These are phyloP conservation scores for Coregonus clupeaformis DNA, from an alignment of 2,113 vertebrate species.

Conservation along the genomic window DNA sequence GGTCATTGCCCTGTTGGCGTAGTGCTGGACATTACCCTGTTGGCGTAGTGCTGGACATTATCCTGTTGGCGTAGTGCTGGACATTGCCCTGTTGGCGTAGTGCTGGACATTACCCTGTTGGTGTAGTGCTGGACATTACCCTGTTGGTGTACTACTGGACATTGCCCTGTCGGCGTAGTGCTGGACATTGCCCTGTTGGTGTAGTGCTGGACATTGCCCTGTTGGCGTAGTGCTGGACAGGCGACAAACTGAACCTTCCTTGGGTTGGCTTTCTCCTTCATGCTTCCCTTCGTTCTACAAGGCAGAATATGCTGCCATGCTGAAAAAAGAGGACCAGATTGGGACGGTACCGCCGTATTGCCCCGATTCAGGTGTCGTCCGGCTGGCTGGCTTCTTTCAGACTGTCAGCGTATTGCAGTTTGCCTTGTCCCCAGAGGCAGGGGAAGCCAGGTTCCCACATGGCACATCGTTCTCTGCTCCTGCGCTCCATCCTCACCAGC, in stretches of 20 bases:
- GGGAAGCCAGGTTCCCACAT: conserved; percentile 43
- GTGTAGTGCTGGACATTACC: too few species aligned
- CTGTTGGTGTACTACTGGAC: too few species aligned
- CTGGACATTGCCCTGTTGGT: conserved; percentile 23
- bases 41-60: too few species aligned
- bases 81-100: too few species aligned
- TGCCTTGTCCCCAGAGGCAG: conserved; percentile 28
- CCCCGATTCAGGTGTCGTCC: neutral
- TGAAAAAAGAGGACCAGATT: neutral
- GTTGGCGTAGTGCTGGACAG: neutral
- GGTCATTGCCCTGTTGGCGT: too few species aligned
- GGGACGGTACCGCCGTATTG: neutral
- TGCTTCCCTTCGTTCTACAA: too few species aligned
- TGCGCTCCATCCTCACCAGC: conserved; percentile 16
- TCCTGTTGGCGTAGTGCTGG: too few species aligned
- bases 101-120: too few species aligned
- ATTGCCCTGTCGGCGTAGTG: too few species aligned
- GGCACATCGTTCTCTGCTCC: conserved; percentile 17
- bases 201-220: neutral
- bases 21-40: too few species aligned
- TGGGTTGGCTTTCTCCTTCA: neutral
- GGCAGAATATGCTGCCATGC: too few species aligned
- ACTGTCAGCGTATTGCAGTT: conserved; percentile 40
- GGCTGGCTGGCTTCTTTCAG: conserved; percentile 28
- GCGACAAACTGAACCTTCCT: neutral